These are phyloP conservation scores for Heliconius hortense DNA, from an alignment of 2,888 invertebrate species.

Conservation along the genomic window DNA sequence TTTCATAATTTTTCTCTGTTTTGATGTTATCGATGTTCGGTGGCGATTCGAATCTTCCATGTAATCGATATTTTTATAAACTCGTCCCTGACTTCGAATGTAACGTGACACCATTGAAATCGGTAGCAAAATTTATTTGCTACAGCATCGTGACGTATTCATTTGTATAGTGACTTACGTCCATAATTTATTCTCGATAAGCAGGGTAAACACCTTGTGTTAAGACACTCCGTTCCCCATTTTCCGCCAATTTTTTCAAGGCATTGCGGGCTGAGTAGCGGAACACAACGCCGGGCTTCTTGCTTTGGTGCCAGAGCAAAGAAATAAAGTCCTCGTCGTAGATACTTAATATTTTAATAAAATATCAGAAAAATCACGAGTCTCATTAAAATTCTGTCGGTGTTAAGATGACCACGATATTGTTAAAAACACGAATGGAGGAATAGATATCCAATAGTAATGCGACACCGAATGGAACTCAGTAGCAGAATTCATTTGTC, in stretches of 20 bases:
- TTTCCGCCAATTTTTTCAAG: no score
- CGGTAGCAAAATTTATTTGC: slow-evolving; percentile 60
- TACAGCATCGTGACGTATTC: slow-evolving; percentile 48
- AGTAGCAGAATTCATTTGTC: slow-evolving; percentile 59
- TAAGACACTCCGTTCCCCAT: no score
- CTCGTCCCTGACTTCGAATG: slow-evolving; percentile 47
- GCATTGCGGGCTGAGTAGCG: no score
- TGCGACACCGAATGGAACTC: slow-evolving; percentile 58
- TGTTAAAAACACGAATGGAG: slow-evolving; percentile 56
- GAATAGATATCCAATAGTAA: slow-evolving; percentile 50
- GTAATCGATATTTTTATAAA: slow-evolving; percentile 68
- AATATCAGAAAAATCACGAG: neutral
- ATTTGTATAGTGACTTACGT: slow-evolving; percentile 45
- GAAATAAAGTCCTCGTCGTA: no score
- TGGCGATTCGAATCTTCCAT: slow-evolving; percentile 43
- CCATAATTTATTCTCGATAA: slow-evolving; percentile 16
- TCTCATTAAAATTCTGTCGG: neutral
- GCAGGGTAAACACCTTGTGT: no score
- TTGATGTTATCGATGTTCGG: slow-evolving; percentile 39
- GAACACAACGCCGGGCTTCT: no score
- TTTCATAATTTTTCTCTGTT: slow-evolving; percentile 17
- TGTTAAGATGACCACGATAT: slow-evolving; percentile 55
- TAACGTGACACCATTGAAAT: slow-evolving; percentile 61
- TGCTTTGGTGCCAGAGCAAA: neutral
- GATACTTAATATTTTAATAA: neutral